A percentile compares a stretch with the other conserved stretches of the same genome.
Conservation (phyloP, 2,888 invertebrate species). For the Hypsopygia costalis region DNA sequence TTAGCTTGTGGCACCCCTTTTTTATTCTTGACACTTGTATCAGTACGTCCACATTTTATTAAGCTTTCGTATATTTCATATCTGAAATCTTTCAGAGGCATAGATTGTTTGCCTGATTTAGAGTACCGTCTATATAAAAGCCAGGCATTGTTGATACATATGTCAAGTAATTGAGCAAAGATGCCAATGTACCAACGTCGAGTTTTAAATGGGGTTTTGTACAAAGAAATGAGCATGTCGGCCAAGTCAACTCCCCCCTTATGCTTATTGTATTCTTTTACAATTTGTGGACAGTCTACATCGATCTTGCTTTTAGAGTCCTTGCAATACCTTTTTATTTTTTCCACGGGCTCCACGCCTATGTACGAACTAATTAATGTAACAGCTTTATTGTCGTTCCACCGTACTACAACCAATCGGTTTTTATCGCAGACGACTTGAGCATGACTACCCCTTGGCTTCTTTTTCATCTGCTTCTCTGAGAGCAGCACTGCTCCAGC, state of each 20-base stretch:
- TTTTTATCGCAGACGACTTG: conserved; percentile 22
- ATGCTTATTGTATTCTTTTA: conserved; percentile 34
- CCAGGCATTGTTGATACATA: too few species aligned
- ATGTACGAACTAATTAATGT: conserved; percentile 30
- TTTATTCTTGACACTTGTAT: too few species aligned
- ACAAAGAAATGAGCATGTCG: conserved; percentile 29
- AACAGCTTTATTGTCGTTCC: conserved; percentile 37
- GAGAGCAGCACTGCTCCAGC: conserved; percentile 18
- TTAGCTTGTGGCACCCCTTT: too few species aligned
- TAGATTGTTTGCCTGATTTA: too few species aligned
- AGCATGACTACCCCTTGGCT: conserved; percentile 18
- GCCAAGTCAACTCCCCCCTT: conserved; percentile 38
- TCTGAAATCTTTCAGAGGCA: too few species aligned
- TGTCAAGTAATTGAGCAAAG: too few species aligned
- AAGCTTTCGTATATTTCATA: too few species aligned
- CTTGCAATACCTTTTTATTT: conserved; percentile 30
- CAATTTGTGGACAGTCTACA: conserved; percentile 34
- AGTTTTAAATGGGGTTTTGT: too few species aligned
- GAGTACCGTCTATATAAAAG: too few species aligned
- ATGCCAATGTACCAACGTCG: too few species aligned
- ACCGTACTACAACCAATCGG: conserved; percentile 22
- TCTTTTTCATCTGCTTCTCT: conserved; percentile 25
- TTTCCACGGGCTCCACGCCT: conserved; percentile 25
- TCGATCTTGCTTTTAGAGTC: conserved; percentile 25
- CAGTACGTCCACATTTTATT: too few species aligned